Conservation (phyloP, 1,140 invertebrate species). For the Drosophila yakuba region DNA sequence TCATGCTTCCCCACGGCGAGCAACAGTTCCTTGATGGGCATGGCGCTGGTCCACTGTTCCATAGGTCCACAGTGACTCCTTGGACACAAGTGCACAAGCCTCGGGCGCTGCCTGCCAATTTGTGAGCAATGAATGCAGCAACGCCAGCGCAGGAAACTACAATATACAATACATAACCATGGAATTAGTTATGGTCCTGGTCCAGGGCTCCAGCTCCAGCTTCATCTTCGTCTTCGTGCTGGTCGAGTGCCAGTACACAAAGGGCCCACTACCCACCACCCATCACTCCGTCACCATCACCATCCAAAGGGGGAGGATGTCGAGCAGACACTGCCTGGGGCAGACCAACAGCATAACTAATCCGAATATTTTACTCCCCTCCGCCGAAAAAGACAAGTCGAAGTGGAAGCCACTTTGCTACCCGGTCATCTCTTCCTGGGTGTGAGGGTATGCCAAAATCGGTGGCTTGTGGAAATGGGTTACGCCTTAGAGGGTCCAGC, state of each 20-base stretch:
- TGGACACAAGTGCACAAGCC: constrained; percentile 49
- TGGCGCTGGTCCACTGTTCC: no score
- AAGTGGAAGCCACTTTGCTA: constrained; percentile 31
- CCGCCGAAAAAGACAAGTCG: constrained; percentile 18
- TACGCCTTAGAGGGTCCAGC: neutral
- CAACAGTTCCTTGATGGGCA: constrained; percentile 38
- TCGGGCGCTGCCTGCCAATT: constrained; percentile 63
- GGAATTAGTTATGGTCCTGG: constrained; percentile 69
- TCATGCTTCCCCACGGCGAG: constrained; percentile 23
- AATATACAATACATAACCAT: constrained; percentile 81
- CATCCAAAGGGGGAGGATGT: constrained; percentile 4
- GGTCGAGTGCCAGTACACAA: constrained; percentile 27
- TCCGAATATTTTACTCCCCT: constrained; percentile 63
- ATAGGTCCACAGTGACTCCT: constrained; percentile 11
- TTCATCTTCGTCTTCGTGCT: constrained; percentile 5
- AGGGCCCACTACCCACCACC: constrained; percentile 6
- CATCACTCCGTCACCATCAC: constrained; percentile 15
- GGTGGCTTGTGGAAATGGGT: neutral
- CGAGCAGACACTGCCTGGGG: constrained; percentile 41
- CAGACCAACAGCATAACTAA: constrained; percentile 76
- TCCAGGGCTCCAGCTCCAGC: constrained; percentile 14
- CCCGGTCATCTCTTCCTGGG: neutral
- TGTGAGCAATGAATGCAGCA: constrained; percentile 75
- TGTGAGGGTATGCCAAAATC: constrained; percentile 14
- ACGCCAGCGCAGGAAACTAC: constrained; percentile 65